Conservation (phyloP, 2,113 vertebrate genomes). For the Petrocephalus zakoni region DNA sequence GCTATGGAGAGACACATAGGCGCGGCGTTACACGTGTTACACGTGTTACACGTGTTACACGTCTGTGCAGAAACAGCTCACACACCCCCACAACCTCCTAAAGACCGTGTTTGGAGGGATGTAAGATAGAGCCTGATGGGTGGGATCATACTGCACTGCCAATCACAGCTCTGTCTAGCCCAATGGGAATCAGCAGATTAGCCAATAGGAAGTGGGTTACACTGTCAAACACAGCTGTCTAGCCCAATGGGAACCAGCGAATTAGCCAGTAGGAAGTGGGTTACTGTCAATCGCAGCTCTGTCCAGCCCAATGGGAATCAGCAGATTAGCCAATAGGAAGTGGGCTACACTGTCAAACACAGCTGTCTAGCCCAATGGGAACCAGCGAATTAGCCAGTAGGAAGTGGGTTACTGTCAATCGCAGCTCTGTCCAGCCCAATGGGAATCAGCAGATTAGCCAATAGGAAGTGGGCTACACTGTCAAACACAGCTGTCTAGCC, state of each 20-base stretch:
- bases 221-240: no score
- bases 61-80: background rate
- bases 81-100: background rate
- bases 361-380: background rate
- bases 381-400: background rate
- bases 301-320: background rate
- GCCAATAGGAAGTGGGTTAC: background rate
- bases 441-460: no score
- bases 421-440: no score
- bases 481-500: no score
- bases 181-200: background rate
- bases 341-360: background rate
- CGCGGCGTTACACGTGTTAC: no score
- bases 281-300: background rate
- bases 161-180: background rate
- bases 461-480: no score
- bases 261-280: no score
- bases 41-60: no score
- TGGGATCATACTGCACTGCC: background rate
- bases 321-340: background rate
- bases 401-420: no score
- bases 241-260: no score
- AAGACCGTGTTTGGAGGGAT: background rate
- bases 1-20: conserved; percentile 52
- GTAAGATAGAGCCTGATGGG: background rate